Evolutionary conservation across 2,797 vertebrate genomes (phyloP), one percentile per base, ranked within the genome.

Genomic region (Gastrophryne carolinensis): DNA sequence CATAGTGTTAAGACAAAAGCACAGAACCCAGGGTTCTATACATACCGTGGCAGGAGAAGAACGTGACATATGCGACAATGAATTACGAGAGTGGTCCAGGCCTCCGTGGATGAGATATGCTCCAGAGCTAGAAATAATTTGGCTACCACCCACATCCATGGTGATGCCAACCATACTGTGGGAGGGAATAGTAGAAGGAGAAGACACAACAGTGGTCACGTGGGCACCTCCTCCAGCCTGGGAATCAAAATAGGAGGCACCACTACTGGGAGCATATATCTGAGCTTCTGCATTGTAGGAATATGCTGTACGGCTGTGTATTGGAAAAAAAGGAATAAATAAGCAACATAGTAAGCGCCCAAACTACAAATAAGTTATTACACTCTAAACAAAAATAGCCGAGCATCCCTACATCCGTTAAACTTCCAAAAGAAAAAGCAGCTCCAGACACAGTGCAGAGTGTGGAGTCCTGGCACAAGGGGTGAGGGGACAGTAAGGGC

Each of bases 111-210:
- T 95, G 88, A 99, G 91, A 87, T 98, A 99, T 83, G 96, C 92
- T 79, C 94, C 95, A 1, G 94, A 84, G 54, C 96, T 89, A 86
- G 96, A 96, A 87, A 99, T 92, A 79, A 98, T 94, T 87, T 94
- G 94, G 84, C 92, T 95, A 79, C 94, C 92, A 71, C 92, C 93
- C 71, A 97, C 92, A 4, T 98, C 97, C 97, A 98, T 95, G 78
- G 95, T 80, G 76, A 99, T 95, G 88, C 96, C 97, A 88, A 98
- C 97, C 97, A 99, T 98, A 88, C 94, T 82, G 52, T 99, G 97
- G 37, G 94, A 84, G 44, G 94, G 92, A 75, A 94, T 91, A 1
- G 93, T 87, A 3, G 94, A 88, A 57, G 95, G 93, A 32, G 96
- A 96, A 6, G 96, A 96, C 68, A 95, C 91, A 68, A 96, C 95